Evolutionary conservation across 2,797 vertebrate species (phyloP).

Genomic region (Sebastes minor): DNA sequence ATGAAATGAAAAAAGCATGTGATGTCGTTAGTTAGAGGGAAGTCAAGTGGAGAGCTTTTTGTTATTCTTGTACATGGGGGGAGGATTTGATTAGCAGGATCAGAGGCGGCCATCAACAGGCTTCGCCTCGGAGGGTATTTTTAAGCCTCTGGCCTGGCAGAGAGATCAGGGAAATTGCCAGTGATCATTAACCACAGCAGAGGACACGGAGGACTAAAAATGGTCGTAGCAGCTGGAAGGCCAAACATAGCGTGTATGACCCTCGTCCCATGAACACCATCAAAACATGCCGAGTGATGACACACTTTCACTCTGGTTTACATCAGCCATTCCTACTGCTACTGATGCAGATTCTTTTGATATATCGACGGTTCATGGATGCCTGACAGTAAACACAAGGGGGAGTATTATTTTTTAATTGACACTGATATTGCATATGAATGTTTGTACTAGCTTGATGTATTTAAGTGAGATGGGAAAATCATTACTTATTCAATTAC

Average conservation of each 20-base stretch:
- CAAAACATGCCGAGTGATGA: conserved; percentile 58
- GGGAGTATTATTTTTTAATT: not conserved
- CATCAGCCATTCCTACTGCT: conserved; percentile 43
- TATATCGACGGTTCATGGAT: not conserved
- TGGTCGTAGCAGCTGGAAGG: conserved; percentile 56
- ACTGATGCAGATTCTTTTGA: not conserved
- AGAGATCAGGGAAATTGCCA: conserved; percentile 59
- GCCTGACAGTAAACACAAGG: not conserved
- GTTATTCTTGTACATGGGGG: conserved; percentile 44
- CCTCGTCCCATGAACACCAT: conserved; percentile 43
- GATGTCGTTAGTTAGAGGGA: conserved; percentile 46
- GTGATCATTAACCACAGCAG: conserved; percentile 71
- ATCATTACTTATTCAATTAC: not conserved
- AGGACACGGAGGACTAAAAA: conserved; percentile 66
- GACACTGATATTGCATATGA: not conserved
- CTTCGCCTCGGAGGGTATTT: conserved; percentile 61
- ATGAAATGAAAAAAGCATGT: conserved; percentile 45
- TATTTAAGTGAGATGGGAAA: not conserved
- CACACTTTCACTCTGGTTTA: conserved; percentile 60
- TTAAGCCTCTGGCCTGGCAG: conserved; percentile 60
- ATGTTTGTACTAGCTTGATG: not conserved
- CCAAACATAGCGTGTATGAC: conserved; percentile 61
- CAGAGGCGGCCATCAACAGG: conserved; percentile 50
- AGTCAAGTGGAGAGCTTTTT: conserved; percentile 41
- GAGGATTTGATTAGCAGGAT: conserved; percentile 63